These are phyloP conservation scores for Stenotaenia linearis DNA, from an alignment of 2,888 invertebrate genomes.

Conservation along the genomic window DNA sequence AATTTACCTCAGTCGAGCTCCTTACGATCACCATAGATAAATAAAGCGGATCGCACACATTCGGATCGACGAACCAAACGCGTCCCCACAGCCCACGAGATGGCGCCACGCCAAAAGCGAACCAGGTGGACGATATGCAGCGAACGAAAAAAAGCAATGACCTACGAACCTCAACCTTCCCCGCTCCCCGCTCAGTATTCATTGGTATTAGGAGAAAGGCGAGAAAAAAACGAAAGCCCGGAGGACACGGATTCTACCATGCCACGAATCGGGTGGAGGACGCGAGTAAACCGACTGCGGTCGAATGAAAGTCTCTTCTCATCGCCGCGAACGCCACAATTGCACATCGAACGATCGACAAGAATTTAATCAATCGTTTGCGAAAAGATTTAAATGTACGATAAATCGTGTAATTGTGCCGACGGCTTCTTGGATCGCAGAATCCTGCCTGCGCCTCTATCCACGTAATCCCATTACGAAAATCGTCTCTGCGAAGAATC, in stretches of 20 bases:
- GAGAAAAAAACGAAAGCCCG: not conserved
- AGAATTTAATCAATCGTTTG: no score
- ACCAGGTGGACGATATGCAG: not conserved
- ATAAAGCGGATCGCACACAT: not conserved
- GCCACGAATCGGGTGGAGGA: not conserved
- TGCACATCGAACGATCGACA: no score
- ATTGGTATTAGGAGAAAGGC: not conserved
- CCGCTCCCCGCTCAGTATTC: not conserved
- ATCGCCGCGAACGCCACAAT: no score
- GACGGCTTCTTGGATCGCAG: no score
- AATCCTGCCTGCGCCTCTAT: no score
- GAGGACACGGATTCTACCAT: not conserved
- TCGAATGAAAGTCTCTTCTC: no score
- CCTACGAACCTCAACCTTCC: not conserved
- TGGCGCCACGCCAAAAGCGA: constrained; percentile 18
- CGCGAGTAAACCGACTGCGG: not conserved
- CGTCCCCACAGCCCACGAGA: not conserved
- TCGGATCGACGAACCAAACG: not conserved
- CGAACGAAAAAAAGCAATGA: not conserved
- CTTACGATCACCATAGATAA: no score
- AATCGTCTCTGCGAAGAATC: no score
- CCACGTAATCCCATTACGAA: no score
- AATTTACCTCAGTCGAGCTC: not conserved
- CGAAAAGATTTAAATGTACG: no score
- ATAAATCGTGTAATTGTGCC: no score